Evolutionary conservation across 1,140 invertebrate species (phyloP).

Genomic region (Popillia japonica): DNA sequence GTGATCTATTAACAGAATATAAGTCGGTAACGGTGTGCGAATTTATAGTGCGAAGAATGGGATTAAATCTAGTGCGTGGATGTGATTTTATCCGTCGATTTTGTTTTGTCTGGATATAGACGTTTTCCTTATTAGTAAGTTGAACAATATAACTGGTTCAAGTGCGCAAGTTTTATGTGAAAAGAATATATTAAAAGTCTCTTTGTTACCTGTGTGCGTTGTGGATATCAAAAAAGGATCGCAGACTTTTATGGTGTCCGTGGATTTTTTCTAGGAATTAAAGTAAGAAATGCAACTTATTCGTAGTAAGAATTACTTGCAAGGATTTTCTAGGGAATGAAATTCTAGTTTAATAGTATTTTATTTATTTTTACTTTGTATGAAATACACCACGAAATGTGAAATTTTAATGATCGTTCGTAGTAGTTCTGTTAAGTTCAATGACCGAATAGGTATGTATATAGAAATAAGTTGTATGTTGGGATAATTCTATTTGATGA

Average conservation of each 20-base stretch:
- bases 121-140: constrained; percentile 22
- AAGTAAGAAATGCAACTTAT: not conserved
- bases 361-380: too few relatives aligned
- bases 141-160: constrained; percentile 25
- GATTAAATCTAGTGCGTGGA: not conserved
- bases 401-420: too few relatives aligned
- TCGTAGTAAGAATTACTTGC: too few relatives aligned
- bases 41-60: not conserved
- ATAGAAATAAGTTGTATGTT: too few relatives aligned
- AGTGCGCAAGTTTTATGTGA: not conserved
- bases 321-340: too few relatives aligned
- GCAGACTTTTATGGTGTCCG: not conserved
- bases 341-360: too few relatives aligned
- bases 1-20: not conserved
- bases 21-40: not conserved
- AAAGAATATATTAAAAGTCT: not conserved
- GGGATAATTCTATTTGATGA: too few relatives aligned
- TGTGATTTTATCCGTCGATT: not conserved
- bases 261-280: not conserved
- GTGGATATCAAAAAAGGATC: not conserved
- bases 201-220: not conserved
- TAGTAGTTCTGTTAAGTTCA: too few relatives aligned
- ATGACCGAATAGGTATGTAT: too few relatives aligned
- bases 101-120: not conserved
- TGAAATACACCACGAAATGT: too few relatives aligned